Base-by-base conservation (phyloP, 1,140 invertebrate species). In the Apocrypta bakeri region DNA sequence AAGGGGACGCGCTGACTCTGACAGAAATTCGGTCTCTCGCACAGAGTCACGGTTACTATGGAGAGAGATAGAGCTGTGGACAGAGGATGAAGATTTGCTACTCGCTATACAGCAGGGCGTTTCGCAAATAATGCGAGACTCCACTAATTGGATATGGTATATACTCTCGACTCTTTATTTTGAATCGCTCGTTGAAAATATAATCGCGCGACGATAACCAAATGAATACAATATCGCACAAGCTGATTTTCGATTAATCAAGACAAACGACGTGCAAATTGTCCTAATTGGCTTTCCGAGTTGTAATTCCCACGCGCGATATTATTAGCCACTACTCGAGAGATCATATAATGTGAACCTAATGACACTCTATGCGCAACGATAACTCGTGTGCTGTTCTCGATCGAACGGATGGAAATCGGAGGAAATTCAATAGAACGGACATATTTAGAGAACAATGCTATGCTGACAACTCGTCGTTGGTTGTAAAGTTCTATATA, bases 191-290 rank as follows among this genome's bases (percentile, higher is more conserved):
- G 21, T 48, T 17, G 42, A 48, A 48, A 48, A 17, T 48, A 0
- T 17, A n/a, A n/a, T 48, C 27, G 42, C n/a, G 31, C 77, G 75
- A 79, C 56, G 56, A 83, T 66, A 33, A 61, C 27, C 42, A 24
- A 14, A 56, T 56, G 7, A 56, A 56, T 56, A 21, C 17, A 7
- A 56, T 0, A 48, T 42, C 7, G 7, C 12, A 24, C 1, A 11
- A n/a, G n/a, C n/a, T n/a, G n/a, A n/a, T n/a, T n/a, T n/a, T n/a
- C n/a, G n/a, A n/a, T n/a, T n/a, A n/a, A n/a, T n/a, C n/a, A n/a
- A n/a, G n/a, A 86, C 85, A 84, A 84, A 77, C 83, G 83, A 81
- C 81, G 89, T 89, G 88, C 85, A 89, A 89, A 89, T 90, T 88
- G 82, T 81, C 82, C 74, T 87, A 87, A 90, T 88, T 87, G 86